A percentile compares a stretch with the other conserved stretches of the same genome.
Conservation (phyloP, 2,888 invertebrate species). For the Agrilus mali region DNA sequence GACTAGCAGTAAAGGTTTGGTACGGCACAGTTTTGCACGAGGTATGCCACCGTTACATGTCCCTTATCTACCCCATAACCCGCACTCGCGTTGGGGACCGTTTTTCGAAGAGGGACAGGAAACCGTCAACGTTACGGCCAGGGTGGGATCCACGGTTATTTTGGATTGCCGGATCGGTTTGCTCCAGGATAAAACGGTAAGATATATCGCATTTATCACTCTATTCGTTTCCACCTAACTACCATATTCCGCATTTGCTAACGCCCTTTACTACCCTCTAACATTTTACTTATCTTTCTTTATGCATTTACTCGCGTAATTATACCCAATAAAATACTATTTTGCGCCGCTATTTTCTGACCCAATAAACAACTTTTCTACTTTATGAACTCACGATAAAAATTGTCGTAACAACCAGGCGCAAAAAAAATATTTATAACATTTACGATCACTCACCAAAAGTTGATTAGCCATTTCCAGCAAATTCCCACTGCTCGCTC, state of each 20-base stretch:
- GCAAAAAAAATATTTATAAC: too few relatives aligned
- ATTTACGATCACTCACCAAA: too few relatives aligned
- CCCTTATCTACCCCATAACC: constrained; percentile 37
- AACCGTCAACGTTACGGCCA: constrained; percentile 41
- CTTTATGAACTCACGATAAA: background rate
- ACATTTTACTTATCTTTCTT: too few relatives aligned
- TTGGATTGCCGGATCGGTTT: constrained; percentile 47
- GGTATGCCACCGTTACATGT: constrained; percentile 25
- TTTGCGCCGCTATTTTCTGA: background rate
- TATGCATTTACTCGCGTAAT: too few relatives aligned
- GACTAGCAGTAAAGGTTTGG: constrained; percentile 16
- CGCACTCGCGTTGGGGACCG: constrained; percentile 45
- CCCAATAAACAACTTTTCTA: background rate
- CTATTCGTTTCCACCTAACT: too few relatives aligned
- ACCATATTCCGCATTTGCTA: too few relatives aligned
- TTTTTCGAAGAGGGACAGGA: constrained; percentile 47
- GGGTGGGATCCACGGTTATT: constrained; percentile 43
- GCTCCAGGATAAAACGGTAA: constrained; percentile 46
- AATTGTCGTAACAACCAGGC: background rate
- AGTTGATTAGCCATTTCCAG: too few relatives aligned
- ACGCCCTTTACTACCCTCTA: too few relatives aligned
- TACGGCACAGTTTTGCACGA: constrained; percentile 23
- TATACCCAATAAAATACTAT: too few relatives aligned
- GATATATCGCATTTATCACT: constrained; percentile 11
- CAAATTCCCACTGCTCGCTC: too few relatives aligned